Percentiles rank a stretch among this genome's conserved stretches.
Evolutionary conservation across 2,797 vertebrate genomes (phyloP).

Genomic region (Pangasius macronema): DNA sequence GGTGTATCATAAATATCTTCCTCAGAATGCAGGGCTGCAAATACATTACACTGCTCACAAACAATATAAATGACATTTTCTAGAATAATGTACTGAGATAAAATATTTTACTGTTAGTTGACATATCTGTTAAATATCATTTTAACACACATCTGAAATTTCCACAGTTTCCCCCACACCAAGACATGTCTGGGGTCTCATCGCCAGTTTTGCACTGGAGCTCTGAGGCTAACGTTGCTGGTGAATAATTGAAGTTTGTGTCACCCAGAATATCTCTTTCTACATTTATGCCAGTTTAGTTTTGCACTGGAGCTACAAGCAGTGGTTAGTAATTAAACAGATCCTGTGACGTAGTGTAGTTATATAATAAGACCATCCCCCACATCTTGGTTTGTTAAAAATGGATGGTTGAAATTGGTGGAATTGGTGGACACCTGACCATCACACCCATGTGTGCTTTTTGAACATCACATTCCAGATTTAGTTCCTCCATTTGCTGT

Average conservation of each 20-base stretch:
- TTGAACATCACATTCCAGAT: neutral
- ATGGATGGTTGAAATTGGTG: neutral
- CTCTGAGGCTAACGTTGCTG: neutral
- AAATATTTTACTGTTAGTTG: neutral
- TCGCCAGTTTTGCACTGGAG: neutral
- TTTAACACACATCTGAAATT: neutral
- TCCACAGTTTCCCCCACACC: neutral
- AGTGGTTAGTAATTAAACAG: neutral
- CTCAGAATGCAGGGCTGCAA: slow-evolving; percentile 45
- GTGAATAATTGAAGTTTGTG: neutral
- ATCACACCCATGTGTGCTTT: neutral
- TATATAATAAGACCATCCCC: neutral
- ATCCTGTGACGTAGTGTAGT: neutral
- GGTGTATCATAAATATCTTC: slow-evolving; percentile 69
- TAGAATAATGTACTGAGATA: neutral
- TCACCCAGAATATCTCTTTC: neutral
- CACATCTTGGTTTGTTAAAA: neutral
- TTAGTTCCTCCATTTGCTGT: neutral
- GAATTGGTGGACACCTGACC: neutral
- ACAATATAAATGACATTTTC: neutral
- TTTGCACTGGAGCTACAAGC: neutral
- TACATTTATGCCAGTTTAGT: neutral
- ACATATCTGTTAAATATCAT: neutral
- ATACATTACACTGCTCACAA: neutral
- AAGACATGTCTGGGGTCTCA: neutral